A percentile compares a stretch with the other conserved stretches of the same genome.
phyloP scores from a whole-genome alignment of 2,888 invertebrate species.

The Tridacna gigas region DNA sequence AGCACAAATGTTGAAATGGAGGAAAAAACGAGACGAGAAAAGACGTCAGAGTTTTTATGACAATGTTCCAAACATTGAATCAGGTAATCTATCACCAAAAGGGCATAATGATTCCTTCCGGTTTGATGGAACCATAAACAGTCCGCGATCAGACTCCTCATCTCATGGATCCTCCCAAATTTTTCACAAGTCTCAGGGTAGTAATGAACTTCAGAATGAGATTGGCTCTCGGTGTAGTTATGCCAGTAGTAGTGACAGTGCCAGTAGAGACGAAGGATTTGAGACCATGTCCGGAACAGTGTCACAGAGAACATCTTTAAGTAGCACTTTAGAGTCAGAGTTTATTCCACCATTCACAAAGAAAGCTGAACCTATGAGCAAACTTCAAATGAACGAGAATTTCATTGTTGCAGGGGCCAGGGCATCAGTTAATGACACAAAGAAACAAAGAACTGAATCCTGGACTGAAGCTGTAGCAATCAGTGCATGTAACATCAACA shows the following conservation, averaged over 20 bases:
- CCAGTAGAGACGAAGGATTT: constrained; percentile 82
- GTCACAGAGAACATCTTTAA: constrained; percentile 83
- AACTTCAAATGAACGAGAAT: constrained; percentile 64
- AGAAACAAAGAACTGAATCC: constrained; percentile 77
- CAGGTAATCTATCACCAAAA: constrained; percentile 66
- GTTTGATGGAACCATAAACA: constrained; percentile 48
- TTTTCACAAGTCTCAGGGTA: constrained; percentile 68
- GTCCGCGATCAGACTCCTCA: constrained; percentile 62
- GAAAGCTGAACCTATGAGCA: constrained; percentile 59
- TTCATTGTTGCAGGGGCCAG: constrained; percentile 65
- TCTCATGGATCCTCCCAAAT: constrained; percentile 45
- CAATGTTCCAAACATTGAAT: constrained; percentile 73
- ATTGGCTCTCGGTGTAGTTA: constrained; percentile 78
- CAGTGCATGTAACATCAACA: constrained; percentile 61
- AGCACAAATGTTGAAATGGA: constrained; percentile 76
- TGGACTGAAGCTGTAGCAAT: constrained; percentile 78
- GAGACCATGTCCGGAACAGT: constrained; percentile 81
- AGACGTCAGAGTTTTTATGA: constrained; percentile 77
- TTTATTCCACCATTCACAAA: constrained; percentile 69
- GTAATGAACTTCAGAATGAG: constrained; percentile 75
- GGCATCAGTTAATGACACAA: constrained; percentile 71
- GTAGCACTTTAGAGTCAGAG: constrained; percentile 82
- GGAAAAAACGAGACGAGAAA: constrained; percentile 68
- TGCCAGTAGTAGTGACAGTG: constrained; percentile 78
- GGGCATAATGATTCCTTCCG: constrained; percentile 40